These are phyloP conservation scores for Hirundo rustica DNA, from an alignment of 2,797 vertebrate genomes.

Conservation along the genomic window DNA sequence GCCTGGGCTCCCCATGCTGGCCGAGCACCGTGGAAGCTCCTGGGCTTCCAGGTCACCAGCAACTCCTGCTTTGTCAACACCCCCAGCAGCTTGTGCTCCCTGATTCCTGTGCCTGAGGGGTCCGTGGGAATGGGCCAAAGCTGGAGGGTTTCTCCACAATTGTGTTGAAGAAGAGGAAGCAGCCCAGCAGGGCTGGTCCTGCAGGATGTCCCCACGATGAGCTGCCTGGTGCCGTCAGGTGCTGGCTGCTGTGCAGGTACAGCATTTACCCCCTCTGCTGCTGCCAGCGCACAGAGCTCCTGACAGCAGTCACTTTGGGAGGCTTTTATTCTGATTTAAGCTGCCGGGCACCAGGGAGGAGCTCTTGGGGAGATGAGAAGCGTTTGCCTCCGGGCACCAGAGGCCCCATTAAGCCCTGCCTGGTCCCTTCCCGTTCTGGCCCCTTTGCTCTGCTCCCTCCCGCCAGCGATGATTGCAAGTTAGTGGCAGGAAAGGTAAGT, in stretches of 20 bases:
- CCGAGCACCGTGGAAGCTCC: background rate
- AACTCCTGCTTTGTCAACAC: fast-evolving
- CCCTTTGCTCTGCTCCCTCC: background rate
- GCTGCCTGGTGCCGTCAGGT: background rate
- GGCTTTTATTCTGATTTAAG: background rate
- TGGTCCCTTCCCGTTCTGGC: background rate
- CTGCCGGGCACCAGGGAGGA: background rate
- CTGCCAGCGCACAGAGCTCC: background rate
- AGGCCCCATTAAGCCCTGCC: background rate
- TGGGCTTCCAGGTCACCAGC: background rate
- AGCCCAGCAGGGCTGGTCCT: background rate
- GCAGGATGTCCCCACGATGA: background rate
- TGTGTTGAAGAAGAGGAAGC: background rate
- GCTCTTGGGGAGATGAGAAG: background rate
- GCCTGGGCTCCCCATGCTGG: background rate
- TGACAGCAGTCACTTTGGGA: background rate
- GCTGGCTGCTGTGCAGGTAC: background rate
- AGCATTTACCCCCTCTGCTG: background rate
- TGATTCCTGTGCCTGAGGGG: background rate
- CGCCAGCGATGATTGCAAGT: background rate
- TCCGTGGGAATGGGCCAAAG: background rate
- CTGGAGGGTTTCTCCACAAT: background rate
- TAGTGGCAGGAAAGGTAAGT: conserved; percentile 26
- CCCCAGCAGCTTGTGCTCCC: background rate
- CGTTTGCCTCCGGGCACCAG: background rate